Evolutionary conservation across 2,888 invertebrate genomes (phyloP).

Genomic region (Gymnocheta viridis): DNA sequence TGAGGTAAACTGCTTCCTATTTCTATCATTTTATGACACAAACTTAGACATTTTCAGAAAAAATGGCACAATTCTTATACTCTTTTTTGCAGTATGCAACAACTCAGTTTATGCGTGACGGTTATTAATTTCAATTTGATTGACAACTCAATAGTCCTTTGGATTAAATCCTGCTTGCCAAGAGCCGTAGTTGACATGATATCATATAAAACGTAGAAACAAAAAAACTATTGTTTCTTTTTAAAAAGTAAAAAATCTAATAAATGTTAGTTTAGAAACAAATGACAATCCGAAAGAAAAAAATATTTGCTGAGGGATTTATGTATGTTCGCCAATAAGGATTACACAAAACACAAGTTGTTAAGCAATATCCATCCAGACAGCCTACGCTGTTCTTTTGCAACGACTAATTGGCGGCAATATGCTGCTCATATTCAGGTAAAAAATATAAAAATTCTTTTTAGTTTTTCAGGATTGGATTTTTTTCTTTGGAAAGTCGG

Average conservation of each 20-base stretch:
- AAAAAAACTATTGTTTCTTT: neutral
- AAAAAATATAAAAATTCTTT: neutral
- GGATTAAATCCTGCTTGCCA: slow-evolving; percentile 13
- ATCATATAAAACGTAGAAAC: neutral
- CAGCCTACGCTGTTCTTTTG: slow-evolving; percentile 1
- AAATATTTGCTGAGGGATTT: neutral
- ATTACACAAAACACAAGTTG: neutral
- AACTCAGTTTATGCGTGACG: slow-evolving; percentile 28
- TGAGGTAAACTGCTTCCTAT: too few species aligned
- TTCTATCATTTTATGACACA: too few species aligned
- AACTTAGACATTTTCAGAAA: neutral
- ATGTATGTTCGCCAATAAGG: neutral
- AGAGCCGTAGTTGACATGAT: slow-evolving; percentile 2
- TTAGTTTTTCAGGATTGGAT: too few species aligned
- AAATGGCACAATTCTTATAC: neutral
- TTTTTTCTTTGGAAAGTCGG: too few species aligned
- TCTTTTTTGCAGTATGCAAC: neutral
- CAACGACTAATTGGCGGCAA: slow-evolving; percentile 59
- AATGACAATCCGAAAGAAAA: neutral
- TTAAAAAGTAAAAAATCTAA: neutral
- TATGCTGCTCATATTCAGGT: neutral
- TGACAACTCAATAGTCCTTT: slow-evolving; percentile 32
- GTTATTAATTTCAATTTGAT: slow-evolving; percentile 66
- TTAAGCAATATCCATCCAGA: neutral
- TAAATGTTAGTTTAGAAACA: slow-evolving; percentile 20